Percentiles rank a stretch among this genome's conserved stretches.
Evolutionary conservation across 2,888 invertebrate genomes (phyloP).

Genomic region (Baronia brevicornis): DNA sequence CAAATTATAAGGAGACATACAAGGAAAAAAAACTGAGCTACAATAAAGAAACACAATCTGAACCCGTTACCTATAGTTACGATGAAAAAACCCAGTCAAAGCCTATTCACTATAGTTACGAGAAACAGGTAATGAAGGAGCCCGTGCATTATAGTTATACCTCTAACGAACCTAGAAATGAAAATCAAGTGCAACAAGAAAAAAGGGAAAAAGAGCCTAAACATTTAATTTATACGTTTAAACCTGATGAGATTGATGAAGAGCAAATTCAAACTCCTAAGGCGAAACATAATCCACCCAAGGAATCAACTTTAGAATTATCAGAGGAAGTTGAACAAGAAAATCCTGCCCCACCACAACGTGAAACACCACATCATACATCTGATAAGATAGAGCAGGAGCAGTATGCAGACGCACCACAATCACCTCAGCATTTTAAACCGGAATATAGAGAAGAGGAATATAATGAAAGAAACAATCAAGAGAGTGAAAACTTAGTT

Average conservation of each 20-base stretch:
- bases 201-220: constrained; percentile 37
- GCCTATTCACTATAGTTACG: constrained; percentile 41
- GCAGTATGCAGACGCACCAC: constrained; percentile 13
- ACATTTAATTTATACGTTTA: constrained; percentile 42
- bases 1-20: constrained; percentile 55
- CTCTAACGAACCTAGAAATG: constrained; percentile 37
- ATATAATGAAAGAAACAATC: constrained; percentile 19
- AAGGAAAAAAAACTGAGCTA: constrained; percentile 56
- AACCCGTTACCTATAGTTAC: constrained; percentile 55
- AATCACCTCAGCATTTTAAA: constrained; percentile 17
- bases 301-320: not conserved
- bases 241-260: constrained; percentile 29
- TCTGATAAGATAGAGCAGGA: constrained; percentile 13
- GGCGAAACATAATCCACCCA: constrained; percentile 9
- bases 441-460: constrained; percentile 26
- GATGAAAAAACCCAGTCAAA: constrained; percentile 37
- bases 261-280: constrained; percentile 3
- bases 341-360: constrained; percentile 1
- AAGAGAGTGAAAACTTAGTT: constrained; percentile 18
- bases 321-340: constrained; percentile 2
- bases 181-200: constrained; percentile 39
- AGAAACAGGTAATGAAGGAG: constrained; percentile 34
- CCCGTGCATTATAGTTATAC: constrained; percentile 28
- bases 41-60: constrained; percentile 41
- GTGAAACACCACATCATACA: not conserved